A percentile compares a stretch with the other conserved stretches of the same genome.
phyloP scores from a whole-genome alignment of 1,140 invertebrate genomes.

The Hyposmocoma kahamanoa region DNA sequence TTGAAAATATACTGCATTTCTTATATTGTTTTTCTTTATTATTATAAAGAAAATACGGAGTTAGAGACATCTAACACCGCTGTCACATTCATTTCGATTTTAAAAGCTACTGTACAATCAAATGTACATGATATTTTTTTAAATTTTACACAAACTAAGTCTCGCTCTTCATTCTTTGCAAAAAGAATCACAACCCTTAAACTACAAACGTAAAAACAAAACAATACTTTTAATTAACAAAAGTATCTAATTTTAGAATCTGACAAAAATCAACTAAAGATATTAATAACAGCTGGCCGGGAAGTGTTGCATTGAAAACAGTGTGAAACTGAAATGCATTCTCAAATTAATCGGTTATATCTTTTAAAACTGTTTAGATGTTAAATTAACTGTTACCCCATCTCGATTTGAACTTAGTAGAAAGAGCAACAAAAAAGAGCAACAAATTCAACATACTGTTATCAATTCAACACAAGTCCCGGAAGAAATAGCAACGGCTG shows the following conservation, averaged over 20 bases:
- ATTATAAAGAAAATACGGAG: no score
- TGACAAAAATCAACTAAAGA: no score
- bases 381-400: background rate
- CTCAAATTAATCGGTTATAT: no score
- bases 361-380: no score
- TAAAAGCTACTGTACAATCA: conserved; percentile 17
- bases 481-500: background rate
- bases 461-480: no score
- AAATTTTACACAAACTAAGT: conserved; percentile 5
- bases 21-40: conserved; percentile 26
- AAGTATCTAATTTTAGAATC: conserved; percentile 5
- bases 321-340: no score
- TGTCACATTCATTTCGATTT: conserved; percentile 19
- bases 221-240: background rate
- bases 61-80: conserved; percentile 53
- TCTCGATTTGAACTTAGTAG: background rate
- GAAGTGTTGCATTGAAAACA: no score
- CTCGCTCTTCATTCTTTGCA: no score
- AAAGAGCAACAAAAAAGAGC: background rate
- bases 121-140: conserved; percentile 11
- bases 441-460: background rate
- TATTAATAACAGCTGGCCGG: no score
- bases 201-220: background rate
- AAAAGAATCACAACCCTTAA: background rate
- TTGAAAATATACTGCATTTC: conserved; percentile 49